Evolutionary conservation across 2,797 vertebrate genomes (phyloP).

Genomic region (Siniperca scherzeri): DNA sequence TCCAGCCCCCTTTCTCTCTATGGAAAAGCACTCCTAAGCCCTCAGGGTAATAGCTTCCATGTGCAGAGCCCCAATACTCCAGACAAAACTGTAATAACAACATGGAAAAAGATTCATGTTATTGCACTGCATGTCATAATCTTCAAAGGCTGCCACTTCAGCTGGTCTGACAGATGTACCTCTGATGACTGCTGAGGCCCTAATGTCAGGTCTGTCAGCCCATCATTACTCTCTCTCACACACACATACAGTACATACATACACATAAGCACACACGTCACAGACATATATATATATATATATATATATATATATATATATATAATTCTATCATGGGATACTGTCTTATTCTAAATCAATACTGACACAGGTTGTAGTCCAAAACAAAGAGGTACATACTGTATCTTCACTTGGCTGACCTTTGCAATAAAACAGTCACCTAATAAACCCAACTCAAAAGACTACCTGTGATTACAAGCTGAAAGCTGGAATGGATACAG

Average conservation of each 20-base stretch:
- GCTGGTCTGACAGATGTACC: conserved; percentile 60
- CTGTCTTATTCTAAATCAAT: neutral
- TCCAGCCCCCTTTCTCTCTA: conserved; percentile 59
- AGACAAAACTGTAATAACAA: conserved; percentile 79
- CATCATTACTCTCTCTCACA: conserved; percentile 24
- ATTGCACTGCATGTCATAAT: conserved; percentile 77
- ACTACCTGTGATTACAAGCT: conserved; percentile 44
- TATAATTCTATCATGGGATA: neutral
- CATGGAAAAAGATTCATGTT: conserved; percentile 73
- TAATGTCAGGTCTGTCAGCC: conserved; percentile 54
- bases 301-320: too few relatives aligned
- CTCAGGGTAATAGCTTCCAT: conserved; percentile 83
- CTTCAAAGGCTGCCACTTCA: conserved; percentile 75
- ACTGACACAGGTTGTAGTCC: neutral
- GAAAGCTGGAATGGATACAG: conserved; percentile 36
- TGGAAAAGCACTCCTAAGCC: conserved; percentile 75
- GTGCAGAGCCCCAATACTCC: conserved; percentile 69
- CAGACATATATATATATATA: neutral
- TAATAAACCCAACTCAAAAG: conserved; percentile 3
- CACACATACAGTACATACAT: neutral
- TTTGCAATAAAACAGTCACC: neutral
- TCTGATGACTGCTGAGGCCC: conserved; percentile 59
- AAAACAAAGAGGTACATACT: neutral
- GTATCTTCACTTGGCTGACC: neutral
- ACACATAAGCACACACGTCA: neutral